phyloP scores from a whole-genome alignment of 2,113 vertebrate species.

The Myrmecobius fasciatus region DNA sequence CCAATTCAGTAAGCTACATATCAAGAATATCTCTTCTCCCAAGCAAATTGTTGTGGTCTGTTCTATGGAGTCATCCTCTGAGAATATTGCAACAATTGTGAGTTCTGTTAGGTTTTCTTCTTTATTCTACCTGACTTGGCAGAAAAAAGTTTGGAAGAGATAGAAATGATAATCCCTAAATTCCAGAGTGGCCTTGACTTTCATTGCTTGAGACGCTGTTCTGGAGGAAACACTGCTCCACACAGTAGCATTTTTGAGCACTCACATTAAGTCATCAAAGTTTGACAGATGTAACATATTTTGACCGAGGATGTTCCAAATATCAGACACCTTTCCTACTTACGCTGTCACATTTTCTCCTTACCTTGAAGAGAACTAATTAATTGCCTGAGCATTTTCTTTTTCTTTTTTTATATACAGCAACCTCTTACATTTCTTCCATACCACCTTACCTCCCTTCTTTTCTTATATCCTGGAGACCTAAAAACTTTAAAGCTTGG shows the following conservation, averaged over 20 bases:
- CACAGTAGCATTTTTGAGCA: background rate
- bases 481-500: background rate
- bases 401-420: background rate
- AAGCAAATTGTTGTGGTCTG: background rate
- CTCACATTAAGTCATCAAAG: background rate
- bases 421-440: background rate
- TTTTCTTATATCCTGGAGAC: background rate
- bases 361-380: constrained; percentile 7
- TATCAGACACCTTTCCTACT: background rate
- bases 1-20: background rate
- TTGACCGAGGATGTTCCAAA: background rate
- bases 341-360: background rate
- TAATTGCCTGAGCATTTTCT: background rate
- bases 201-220: background rate
- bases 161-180: background rate
- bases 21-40: background rate
- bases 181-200: background rate
- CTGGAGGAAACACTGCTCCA: background rate
- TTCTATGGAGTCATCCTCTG: background rate
- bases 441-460: background rate
- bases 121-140: background rate
- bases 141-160: background rate
- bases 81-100: background rate
- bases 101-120: background rate
- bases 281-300: background rate